phyloP scores from a whole-genome alignment of 2,797 vertebrate genomes.

The Rhinella marina region DNA sequence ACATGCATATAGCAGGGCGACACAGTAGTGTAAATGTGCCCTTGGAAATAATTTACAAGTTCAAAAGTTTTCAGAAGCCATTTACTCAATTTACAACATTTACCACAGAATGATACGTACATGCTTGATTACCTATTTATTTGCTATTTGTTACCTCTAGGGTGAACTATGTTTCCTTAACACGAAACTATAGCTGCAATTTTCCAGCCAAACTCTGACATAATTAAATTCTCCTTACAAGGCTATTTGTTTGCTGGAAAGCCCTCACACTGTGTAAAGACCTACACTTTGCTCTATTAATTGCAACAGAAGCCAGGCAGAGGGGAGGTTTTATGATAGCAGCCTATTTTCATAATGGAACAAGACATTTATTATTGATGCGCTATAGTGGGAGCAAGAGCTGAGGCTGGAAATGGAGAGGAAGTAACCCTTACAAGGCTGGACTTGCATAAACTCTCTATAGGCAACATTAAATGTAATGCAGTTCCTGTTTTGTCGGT shows the following conservation, averaged over 20 bases:
- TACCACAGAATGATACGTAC: background rate
- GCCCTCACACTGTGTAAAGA: conserved; percentile 61
- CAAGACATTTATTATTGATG: conserved; percentile 59
- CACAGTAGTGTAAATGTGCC: background rate
- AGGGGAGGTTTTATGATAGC: conserved; percentile 58
- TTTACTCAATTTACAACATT: background rate
- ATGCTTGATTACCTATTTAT: background rate
- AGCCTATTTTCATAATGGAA: conserved; percentile 63
- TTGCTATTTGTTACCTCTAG: conserved; percentile 26
- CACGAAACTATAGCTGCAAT: conserved; percentile 29
- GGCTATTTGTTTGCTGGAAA: conserved; percentile 59
- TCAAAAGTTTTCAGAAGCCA: background rate
- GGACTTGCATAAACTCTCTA: background rate
- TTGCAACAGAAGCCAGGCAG: conserved; percentile 56
- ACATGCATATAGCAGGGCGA: too few species aligned
- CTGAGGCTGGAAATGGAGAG: conserved; percentile 15
- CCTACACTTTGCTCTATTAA: conserved; percentile 61
- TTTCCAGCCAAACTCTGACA: conserved; percentile 54
- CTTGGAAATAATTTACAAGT: background rate
- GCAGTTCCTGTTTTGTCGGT: background rate
- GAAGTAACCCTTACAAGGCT: conserved; percentile 16
- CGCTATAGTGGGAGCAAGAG: conserved; percentile 14
- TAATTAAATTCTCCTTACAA: conserved; percentile 60
- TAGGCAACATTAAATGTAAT: background rate
- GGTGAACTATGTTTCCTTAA: conserved; percentile 33